phyloP scores from a whole-genome alignment of 37 sponge, comb jelly and placozoan species.

The Spongilla lacustris region DNA sequence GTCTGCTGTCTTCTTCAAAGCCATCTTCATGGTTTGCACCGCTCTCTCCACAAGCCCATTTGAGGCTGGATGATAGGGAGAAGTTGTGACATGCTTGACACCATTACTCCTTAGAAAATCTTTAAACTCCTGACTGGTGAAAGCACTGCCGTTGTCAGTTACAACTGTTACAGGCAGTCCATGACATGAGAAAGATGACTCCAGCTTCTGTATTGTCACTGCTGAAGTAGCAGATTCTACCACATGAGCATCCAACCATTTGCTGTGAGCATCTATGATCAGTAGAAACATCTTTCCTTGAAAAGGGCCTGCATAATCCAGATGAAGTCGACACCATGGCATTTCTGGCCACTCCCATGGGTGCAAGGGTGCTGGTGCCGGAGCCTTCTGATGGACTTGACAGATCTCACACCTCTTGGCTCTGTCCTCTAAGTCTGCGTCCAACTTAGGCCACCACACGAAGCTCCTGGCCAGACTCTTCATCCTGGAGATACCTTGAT shows the following conservation, averaged over 20 bases:
- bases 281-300: constrained; percentile 46
- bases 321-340: constrained; percentile 51
- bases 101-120: constrained; percentile 26
- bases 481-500: constrained; percentile 19
- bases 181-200: constrained; percentile 19
- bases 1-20: no score
- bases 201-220: constrained; percentile 28
- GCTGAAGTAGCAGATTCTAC: constrained; percentile 15
- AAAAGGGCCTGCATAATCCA: constrained; percentile 57
- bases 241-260: constrained; percentile 52
- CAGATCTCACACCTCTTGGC: constrained; percentile 28
- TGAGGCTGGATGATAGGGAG: constrained; percentile 74
- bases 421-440: constrained; percentile 31
- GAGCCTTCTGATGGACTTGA: not conserved
- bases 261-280: constrained; percentile 55
- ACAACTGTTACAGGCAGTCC: constrained; percentile 48
- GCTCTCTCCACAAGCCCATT: no score
- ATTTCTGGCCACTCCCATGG: constrained; percentile 54
- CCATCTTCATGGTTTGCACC: no score
- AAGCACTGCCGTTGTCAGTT: constrained; percentile 45
- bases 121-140: constrained; percentile 37
- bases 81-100: constrained; percentile 13
- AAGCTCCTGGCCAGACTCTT: no score
- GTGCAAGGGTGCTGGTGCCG: constrained; percentile 38
- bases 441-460: constrained; percentile 18